A percentile compares a stretch with the other conserved stretches of the same genome.
Conservation (phyloP, 2,113 vertebrate species). For the Melanostigma gelatinosum region DNA sequence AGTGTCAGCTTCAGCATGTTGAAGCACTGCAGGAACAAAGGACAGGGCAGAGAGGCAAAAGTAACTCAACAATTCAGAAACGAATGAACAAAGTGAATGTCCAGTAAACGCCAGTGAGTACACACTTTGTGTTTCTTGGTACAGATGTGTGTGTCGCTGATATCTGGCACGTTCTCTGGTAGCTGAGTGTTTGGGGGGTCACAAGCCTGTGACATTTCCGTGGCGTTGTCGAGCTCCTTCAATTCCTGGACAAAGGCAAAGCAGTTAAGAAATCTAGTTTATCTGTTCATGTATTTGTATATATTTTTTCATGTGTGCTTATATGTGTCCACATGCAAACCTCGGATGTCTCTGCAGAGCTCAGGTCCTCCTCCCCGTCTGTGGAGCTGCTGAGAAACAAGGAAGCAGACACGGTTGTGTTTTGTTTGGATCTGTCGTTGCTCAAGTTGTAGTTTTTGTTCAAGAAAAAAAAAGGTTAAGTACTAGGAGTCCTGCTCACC, state of each 20-base stretch:
- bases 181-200: constrained; percentile 14
- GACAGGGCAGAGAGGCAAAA: not conserved
- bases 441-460: not conserved
- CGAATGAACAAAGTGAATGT: constrained; percentile 1
- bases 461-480: not conserved
- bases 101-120: not conserved
- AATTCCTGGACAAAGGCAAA: constrained; percentile 50
- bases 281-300: not conserved
- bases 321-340: constrained; percentile 16
- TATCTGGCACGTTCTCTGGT: constrained; percentile 23
- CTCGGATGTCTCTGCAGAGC: constrained; percentile 41
- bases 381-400: constrained; percentile 62
- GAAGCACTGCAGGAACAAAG: constrained; percentile 59
- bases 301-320: not conserved
- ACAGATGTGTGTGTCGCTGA: constrained; percentile 19
- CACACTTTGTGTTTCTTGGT: constrained; percentile 53
- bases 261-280: not conserved
- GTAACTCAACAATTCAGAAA: not conserved
- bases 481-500: constrained; percentile 30
- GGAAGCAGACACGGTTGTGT: not conserved
- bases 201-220: constrained; percentile 3
- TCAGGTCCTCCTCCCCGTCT: constrained; percentile 60
- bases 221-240: constrained; percentile 52
- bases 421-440: not conserved
- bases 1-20: constrained; percentile 60